A percentile compares a stretch with the other conserved stretches of the same genome.
Evolutionary conservation across 2,113 vertebrate genomes (phyloP).

Genomic region (Hipposideros armiger): DNA sequence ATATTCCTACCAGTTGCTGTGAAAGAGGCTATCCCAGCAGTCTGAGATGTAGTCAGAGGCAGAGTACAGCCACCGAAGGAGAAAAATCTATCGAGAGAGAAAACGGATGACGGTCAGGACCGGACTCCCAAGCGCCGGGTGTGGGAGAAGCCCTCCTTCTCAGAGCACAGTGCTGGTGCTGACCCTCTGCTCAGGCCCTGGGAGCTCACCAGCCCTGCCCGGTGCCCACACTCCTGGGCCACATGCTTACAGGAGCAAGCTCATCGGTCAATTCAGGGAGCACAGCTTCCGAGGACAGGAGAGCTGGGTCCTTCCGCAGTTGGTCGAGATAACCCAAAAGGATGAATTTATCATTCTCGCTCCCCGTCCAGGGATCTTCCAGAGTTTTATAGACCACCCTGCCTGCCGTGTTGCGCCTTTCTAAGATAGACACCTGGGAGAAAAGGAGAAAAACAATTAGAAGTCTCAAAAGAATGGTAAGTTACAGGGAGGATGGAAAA

Average conservation of each 20-base stretch:
- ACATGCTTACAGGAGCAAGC: slow-evolving; percentile 93
- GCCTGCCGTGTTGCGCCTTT: slow-evolving; percentile 92
- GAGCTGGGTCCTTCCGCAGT: slow-evolving; percentile 92
- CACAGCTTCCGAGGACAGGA: slow-evolving; percentile 92
- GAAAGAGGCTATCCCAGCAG: slow-evolving; percentile 93
- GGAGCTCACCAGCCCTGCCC: neutral
- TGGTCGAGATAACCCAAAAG: slow-evolving; percentile 93
- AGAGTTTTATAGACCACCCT: slow-evolving; percentile 91
- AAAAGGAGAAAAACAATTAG: neutral
- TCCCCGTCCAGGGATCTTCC: slow-evolving; percentile 93
- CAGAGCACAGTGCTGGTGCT: accelerated
- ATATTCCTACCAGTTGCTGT: slow-evolving; percentile 94
- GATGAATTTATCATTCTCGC: slow-evolving; percentile 91
- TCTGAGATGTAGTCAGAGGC: slow-evolving; percentile 91
- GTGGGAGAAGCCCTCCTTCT: accelerated
- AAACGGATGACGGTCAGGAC: neutral
- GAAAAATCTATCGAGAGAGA: slow-evolving; percentile 90
- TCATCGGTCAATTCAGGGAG: slow-evolving; percentile 95
- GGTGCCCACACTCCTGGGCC: accelerated
- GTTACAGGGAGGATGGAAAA: neutral
- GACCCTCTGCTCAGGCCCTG: neutral
- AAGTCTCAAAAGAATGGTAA: neutral
- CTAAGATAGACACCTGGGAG: slow-evolving; percentile 94
- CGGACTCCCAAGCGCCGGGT: accelerated
- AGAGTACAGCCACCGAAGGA: slow-evolving; percentile 95